Percentiles rank a stretch among this genome's conserved stretches.
These are phyloP conservation scores for Hoplodrina ambigua DNA, from an alignment of 2,888 invertebrate species.

Conservation along the genomic window DNA sequence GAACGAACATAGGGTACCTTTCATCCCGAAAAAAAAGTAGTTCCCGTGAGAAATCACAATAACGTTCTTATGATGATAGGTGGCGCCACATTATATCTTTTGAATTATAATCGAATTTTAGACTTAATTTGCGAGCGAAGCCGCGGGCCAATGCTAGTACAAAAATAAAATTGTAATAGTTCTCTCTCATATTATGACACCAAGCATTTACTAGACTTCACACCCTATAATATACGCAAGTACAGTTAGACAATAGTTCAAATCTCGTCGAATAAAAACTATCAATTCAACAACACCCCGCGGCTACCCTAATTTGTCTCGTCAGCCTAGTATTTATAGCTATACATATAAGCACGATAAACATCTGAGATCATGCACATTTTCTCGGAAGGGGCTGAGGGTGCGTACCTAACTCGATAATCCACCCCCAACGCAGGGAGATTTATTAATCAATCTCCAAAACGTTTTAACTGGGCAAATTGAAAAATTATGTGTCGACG, in stretches of 20 bases:
- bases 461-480: conserved; percentile 84
- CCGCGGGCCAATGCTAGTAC: too few species aligned
- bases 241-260: not conserved
- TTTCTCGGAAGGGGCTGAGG: conserved; percentile 65
- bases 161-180: too few species aligned
- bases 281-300: conserved; percentile 30
- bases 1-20: too few species aligned
- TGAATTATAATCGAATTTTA: too few species aligned
- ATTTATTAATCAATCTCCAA: conserved; percentile 89
- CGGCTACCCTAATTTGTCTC: conserved; percentile 57
- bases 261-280: conserved; percentile 32
- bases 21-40: too few species aligned
- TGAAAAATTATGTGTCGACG: conserved; percentile 86
- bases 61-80: too few species aligned
- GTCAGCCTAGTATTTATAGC: conserved; percentile 46
- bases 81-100: too few species aligned
- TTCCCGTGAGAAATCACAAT: too few species aligned
- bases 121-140: too few species aligned
- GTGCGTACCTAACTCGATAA: conserved; percentile 68
- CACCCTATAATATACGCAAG: not conserved
- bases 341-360: conserved; percentile 56
- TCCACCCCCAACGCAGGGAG: conserved; percentile 81
- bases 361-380: conserved; percentile 68
- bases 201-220: too few species aligned
- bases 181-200: too few species aligned